These are phyloP conservation scores for Torymus texanus DNA, from an alignment of 2,888 invertebrate species.

Conservation along the genomic window DNA sequence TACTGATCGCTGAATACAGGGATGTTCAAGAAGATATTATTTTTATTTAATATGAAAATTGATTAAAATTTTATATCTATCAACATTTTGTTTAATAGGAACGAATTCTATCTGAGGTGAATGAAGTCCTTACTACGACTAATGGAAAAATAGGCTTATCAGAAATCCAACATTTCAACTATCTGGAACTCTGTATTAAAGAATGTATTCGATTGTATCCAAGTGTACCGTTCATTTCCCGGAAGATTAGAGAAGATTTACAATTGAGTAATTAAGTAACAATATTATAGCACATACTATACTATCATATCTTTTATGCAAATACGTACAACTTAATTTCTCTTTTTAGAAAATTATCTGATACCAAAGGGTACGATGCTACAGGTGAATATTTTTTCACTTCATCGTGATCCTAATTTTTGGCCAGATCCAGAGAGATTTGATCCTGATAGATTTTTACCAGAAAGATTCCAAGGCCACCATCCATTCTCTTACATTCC, in stretches of 20 bases:
- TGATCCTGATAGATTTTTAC: too few species aligned
- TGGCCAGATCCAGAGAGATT: too few species aligned
- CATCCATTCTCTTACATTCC: too few species aligned
- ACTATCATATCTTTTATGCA: too few species aligned
- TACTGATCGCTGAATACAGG: conserved; percentile 77
- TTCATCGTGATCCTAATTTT: conserved; percentile 77
- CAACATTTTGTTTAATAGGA: too few species aligned
- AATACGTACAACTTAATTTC: not conserved
- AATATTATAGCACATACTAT: too few species aligned
- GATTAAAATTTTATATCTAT: too few species aligned
- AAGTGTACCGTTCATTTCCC: conserved; percentile 81
- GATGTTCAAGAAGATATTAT: conserved; percentile 64
- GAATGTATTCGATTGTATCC: conserved; percentile 82
- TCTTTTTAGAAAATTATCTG: conserved; percentile 73
- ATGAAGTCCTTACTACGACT: too few species aligned
- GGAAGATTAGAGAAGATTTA: conserved; percentile 78
- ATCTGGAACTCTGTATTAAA: conserved; percentile 83
- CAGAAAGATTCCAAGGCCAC: too few species aligned
- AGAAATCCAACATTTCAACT: conserved; percentile 80
- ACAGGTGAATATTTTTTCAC: conserved; percentile 79
- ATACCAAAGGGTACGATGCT: conserved; percentile 77
- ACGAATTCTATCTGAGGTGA: too few species aligned
- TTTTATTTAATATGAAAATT: too few species aligned
- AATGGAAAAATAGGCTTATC: conserved; percentile 67
- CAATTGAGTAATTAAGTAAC: conserved; percentile 56